Percentiles rank a stretch among this genome's conserved stretches.
phyloP scores from a whole-genome alignment of 2,113 vertebrate species.

The Rhinichthys klamathensis region DNA sequence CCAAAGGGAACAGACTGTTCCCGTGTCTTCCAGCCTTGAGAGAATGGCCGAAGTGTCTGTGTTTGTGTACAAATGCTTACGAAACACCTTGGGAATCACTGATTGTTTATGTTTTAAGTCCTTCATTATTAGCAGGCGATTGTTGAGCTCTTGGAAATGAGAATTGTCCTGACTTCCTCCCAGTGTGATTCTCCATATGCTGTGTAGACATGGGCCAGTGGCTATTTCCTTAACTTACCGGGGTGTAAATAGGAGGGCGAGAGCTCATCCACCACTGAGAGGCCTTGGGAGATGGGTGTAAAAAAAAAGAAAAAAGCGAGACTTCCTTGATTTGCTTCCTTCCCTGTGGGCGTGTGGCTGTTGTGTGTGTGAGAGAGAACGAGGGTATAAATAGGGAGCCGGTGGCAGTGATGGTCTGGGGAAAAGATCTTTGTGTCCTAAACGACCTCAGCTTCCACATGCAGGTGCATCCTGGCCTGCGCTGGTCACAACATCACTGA shows the following conservation, averaged over 20 bases:
- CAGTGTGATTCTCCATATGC: conserved; percentile 11
- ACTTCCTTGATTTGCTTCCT: conserved; percentile 34
- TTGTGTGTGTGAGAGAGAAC: conserved; percentile 29
- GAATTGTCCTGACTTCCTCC: conserved; percentile 44
- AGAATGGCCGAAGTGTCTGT: neutral
- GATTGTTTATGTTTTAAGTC: conserved; percentile 2
- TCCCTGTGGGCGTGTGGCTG: neutral
- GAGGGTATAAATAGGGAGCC: conserved; percentile 47
- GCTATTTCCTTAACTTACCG: conserved; percentile 15
- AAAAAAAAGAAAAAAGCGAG: conserved; percentile 41
- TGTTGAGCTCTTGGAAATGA: conserved; percentile 38
- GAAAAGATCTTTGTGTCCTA: conserved; percentile 22
- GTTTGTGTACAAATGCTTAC: neutral
- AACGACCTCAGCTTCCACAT: conserved; percentile 29
- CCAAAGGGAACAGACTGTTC: conserved; percentile 23
- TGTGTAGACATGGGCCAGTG: conserved; percentile 8
- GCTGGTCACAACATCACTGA: conserved; percentile 5
- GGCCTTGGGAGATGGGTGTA: conserved; percentile 31
- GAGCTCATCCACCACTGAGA: conserved; percentile 39
- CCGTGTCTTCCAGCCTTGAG: neutral
- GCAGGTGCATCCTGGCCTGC: conserved; percentile 56
- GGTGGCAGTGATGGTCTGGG: neutral
- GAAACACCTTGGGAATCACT: neutral
- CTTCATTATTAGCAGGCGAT: conserved; percentile 25
- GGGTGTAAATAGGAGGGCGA: conserved; percentile 22